Evolutionary conservation across 2,797 vertebrate genomes (phyloP), one percentile per base, ranked within the genome.

Genomic region (Sebastes aleutianus): DNA sequence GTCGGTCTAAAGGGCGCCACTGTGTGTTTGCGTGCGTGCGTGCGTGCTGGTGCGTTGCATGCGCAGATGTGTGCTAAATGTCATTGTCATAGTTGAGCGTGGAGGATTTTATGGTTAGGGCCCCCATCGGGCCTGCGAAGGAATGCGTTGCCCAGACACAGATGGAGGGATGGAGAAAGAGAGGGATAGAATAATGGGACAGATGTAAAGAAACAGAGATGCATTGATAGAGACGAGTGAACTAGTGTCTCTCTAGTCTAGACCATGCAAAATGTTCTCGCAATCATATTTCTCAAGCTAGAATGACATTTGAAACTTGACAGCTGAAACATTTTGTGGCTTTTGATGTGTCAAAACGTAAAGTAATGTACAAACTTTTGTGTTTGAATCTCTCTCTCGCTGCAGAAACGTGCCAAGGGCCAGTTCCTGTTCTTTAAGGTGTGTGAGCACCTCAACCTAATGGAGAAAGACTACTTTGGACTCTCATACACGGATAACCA

Each of bases 401-500:
- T 72, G 29, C 89, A 99, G 99, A 99, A 99, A 96, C 96, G 96
- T 78, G 96, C 96, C 2, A 99, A 97, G 87, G 99, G 98, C 69
- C 97, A 98, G 73, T 94, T 91, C 80, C 90, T 99, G 29, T 97
- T 99, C 93, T 97, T 96, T 69, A 97, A 96, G 87, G 97, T 99
- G 36, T 99, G 97, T 61, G 97, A 97, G 64, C 96, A 98, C 71
- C 97, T 99, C 64, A 99, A 99, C 85, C 93, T 99, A 63, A 31
- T 99, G 96, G 98, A 99, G 93, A 98, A 97, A 87, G 99, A 99
- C 92, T 99, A 99, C 92, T 99, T 99, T 79, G 97, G 97, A 47
- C 93, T 99, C 87, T 76, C 92, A 3, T 98, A 96, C 92, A 96
- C 84, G 78, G 97, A 98, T 93, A 95, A 67, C 84, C 83, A 96